Base-by-base conservation (phyloP, 2,113 vertebrate genomes). In the Myrmophylax atrothorax region DNA sequence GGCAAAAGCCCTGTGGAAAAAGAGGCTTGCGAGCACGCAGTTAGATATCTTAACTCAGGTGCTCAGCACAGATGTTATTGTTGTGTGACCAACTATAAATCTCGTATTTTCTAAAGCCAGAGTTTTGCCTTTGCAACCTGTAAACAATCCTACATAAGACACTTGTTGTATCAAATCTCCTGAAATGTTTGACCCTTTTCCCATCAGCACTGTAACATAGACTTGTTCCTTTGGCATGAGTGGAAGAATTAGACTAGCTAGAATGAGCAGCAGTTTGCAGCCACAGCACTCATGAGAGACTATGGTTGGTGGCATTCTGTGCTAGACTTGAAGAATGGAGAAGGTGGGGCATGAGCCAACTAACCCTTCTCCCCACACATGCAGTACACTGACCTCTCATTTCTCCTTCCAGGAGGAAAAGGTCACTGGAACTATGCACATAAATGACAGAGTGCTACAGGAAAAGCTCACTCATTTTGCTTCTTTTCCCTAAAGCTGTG, bases 21-120 rank as follows among this genome's bases (percentile, higher is more conserved):
- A 60, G 0, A 2, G 2, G 62, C 31, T 19, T 64, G 38, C 55
- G 42, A 87, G 40, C 28, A 62, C 0, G 0, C 24, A 59, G 66
- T 37, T 63, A 84, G 78, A 49, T 42, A 81, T 12, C 56, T 74
- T 53, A 67, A 38, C 28, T 60, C 63, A 28, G 35, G 46, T 35
- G 46, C 53, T 49, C 42, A 73, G 68, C 38, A 73, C 28, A 56
- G 72, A 70, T 50, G 63, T 67, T 68, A 49, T 1, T 77, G 23
- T 19, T 69, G 47, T 29, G 55, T 44, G 60, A 86, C 52, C 47
- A 75, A 5, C 50, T 49, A 77, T 19, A 92, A 93, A 82, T 89
- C 64, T 76, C 47, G 18, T 40, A 31, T 83, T 91, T 89, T 63
- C 52, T 59, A n/a, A 63, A 8, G 16, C 47, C 67, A 78, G 38